Evolutionary conservation across 1,140 invertebrate genomes (phyloP), one percentile per base, ranked within the genome.

Genomic region (Lerema accius): DNA sequence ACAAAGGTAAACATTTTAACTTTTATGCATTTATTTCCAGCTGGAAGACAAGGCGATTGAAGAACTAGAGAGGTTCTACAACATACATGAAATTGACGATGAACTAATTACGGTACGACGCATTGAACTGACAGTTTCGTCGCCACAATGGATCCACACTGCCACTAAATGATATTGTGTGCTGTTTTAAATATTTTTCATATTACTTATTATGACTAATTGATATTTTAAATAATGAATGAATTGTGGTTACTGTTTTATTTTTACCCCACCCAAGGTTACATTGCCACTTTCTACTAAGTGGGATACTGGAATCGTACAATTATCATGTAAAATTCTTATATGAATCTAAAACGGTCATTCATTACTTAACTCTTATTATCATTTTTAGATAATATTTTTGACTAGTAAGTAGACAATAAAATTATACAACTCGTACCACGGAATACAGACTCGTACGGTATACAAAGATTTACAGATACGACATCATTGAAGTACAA

Each of bases 21-120:
- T n/a, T n/a, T n/a, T n/a, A n/a, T n/a, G n/a, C n/a, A n/a, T 77
- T 46, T 69, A 19, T 73, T 86, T 79, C 6, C 69, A 95, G 94
- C 91, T 95, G 49, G 95, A 96, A 92, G 95, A 96, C 73, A 92
- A 93, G 85, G 95, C 95, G 0, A 95, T 96, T 64, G 93, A 94
- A 65, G 94, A 95, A 59, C 80, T 96, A 42, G 84, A 93, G 37
- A 90, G 89, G 50, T 94, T 94, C 73, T 96, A 96, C 79, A 93
- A 93, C 71, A 88, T 92, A 4, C 82, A 91, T 40, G 88, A 93
- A 65, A 87, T 92, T 26, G 89, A 90, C 49, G 94, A 95, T 71
- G 94, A 95, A 84, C 72, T 91, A 37, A 94, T 96, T 45, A 93
- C 92, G 4, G 92, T 95, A 5, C 83, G 92, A 45, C 86, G 95